Base-by-base conservation (phyloP, 1,140 invertebrate genomes). In the Ceratina calcarata region DNA sequence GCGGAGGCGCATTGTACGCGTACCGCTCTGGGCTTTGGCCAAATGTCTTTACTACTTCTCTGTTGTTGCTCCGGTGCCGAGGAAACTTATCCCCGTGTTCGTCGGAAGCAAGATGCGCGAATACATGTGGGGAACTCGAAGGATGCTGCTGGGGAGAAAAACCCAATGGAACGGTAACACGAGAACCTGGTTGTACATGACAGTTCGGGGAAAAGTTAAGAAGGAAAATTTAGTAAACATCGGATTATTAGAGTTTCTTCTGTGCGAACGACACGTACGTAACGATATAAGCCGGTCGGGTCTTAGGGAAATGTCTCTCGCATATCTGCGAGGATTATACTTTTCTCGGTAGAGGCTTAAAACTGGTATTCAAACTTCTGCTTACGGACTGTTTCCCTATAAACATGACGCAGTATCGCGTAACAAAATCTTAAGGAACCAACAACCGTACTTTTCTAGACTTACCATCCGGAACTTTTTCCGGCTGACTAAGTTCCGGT, bases 21-120 rank as follows among this genome's bases (percentile, higher is more conserved):
- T 6, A 45, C 49, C 24, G 37, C 58, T 53, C 45, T 84, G 82
- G 74, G 49, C 71, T 64, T 55, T 18, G 58, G 80, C 73, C 80
- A 84, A 84, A 84, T 82, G 69, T 78, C 82, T 82, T 84, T 84
- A 82, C 82, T 82, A 82, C 65, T 58, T 60, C 64, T n/a, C 81
- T 73, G 71, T 83, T 82, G 57, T 69, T 60, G 51, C 65, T 51
- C 15, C 49, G 60, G 13, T 55, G 55, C 20, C 10, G n/a, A 6
- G 32, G 51, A 53, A 83, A 68, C 49, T 73, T 78, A 51, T 22
- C 45, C 51, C 45, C 22, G 60, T 32, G 64, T 22, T 24, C 12
- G 6, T 37, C 24, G 13, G 37, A n/a, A n/a, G 20, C 13, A 66
- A 58, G 53, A n/a, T 64, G 45, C 4, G 37, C 37, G 37, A 45